Evolutionary conservation across 2,888 invertebrate genomes (phyloP), one percentile per base, ranked within the genome.

Genomic region (Heliconius ethilla): DNA sequence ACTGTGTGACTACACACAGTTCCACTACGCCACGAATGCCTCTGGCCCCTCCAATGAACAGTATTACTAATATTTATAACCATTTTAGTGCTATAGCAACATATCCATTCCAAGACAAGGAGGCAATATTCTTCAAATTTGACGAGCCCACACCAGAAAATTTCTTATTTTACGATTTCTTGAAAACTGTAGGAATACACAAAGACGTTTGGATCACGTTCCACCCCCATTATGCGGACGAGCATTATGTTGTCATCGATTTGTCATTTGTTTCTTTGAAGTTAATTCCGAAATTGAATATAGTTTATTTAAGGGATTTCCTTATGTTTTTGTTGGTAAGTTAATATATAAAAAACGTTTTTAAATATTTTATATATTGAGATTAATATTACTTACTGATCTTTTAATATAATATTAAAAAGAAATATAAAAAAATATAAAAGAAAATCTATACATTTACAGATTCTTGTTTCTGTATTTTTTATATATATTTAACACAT

Each of bases 251-350:
- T 0, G 83, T 94, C 1, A 11, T 93, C 6, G 94, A 94, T 66
- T 85, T 93, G 62, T 88, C 90, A 63, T 85, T 87, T 65, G 87
- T 86, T 77, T 85, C 89, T 0, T 80, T 94, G 2, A 89, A 85
- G 72, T 84, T 94, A 25, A 78, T 92, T 0, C 84, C 93, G 0
- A 93, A 88, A 86, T 75, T 86, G 62, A 93, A 94, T 76, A 80
- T 94, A 15, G 89, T 93, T 84, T 90, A 84, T 82, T 88, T 91
- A 27, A 91, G 91, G 78, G 91, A 91, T 82, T 91, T 91, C 66
- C 22, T 92, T 2, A 45, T 89, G 3, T 93, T 82, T 81, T 84
- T 93, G 82, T 83, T 94, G 88, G 94, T 94, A 84, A 89, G 89
- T 86, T 29, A 59, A n/a, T 59, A n/a, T 59, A n/a, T 55, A 55